Percentiles rank a stretch among this genome's conserved stretches.
Conservation (phyloP, 2,113 vertebrate genomes). For the Physeter macrocephalus region DNA sequence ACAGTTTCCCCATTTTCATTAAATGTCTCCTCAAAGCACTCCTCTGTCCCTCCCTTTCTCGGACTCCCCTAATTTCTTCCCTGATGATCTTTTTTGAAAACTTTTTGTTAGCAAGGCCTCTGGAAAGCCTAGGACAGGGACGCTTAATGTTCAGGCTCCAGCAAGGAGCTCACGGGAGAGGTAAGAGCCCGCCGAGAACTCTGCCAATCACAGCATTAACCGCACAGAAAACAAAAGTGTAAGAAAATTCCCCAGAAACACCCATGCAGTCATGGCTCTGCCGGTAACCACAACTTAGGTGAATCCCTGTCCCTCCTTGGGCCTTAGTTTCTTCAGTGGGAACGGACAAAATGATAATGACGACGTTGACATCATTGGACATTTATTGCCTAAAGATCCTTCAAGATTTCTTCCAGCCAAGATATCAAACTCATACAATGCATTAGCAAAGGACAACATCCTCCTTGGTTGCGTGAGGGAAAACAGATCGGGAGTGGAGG, state of each 20-base stretch:
- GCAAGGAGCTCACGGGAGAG: neutral
- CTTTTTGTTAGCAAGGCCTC: neutral
- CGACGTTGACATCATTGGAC: neutral
- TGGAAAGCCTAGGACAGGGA: neutral
- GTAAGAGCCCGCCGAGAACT: neutral
- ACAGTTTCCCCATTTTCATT: neutral
- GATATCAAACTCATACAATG: neutral
- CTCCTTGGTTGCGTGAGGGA: neutral
- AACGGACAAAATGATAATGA: neutral
- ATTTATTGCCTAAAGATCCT: neutral
- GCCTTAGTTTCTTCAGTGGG: neutral
- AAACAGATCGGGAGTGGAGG: neutral
- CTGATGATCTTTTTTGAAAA: neutral
- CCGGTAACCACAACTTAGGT: neutral
- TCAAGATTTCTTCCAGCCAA: neutral
- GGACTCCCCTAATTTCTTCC: neutral
- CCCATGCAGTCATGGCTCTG: fast-evolving
- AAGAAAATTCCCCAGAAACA: neutral
- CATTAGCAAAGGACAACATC: neutral
- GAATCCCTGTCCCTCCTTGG: neutral
- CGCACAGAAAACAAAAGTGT: neutral
- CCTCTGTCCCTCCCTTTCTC: neutral
- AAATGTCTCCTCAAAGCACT: neutral
- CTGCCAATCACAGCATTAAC: neutral
- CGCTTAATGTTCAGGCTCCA: neutral